Evolutionary conservation across 1,140 invertebrate species (phyloP), one percentile per base, ranked within the genome.

Genomic region (Aphelenchoides avenae): DNA sequence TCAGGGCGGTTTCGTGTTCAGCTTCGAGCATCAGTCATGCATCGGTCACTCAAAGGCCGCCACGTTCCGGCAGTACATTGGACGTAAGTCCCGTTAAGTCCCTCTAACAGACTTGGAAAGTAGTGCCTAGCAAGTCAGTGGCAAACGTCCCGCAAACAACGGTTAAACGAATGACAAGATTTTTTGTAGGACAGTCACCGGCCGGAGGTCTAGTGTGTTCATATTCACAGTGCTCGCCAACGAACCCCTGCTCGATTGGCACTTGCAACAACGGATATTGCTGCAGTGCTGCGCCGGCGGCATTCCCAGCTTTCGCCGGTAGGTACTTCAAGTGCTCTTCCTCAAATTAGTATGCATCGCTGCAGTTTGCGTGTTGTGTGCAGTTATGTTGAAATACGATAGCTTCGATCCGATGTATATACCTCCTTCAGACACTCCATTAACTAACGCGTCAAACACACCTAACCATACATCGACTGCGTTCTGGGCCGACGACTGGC

Each of bases 1-100:
- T 55, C 70, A 77, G 41, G 55, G 66, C 13, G 64, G 50, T 29
- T 68, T 71, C 41, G 53, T 53, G 34, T 75, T 75, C 57, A 73
- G 59, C 54, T 75, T 75, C 49, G 73, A 76, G 31, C 68, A 70
- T 26, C 72, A 75, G 53, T 56, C 72, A 5, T 75, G 72, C 47
- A 68, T 76, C 44, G 62, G 50, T 15, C 58, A 67, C 46, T 30
- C 58, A 27, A 65, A 44, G 46, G 55, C 26, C 31, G 40, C n/a
- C 15, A 30, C 24, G 22, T 54, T 62, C 18, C 50, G 54, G 6
- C 55, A 60, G 39, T 59, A 40, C 33, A 36, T 24, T 46, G 29
- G 39, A 41, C 37, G 33, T 61, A 29, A 39, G 47, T 64, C 15
- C 40, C 20, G 51, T 26, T 26, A 30, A 41, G 44, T 58, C 11